Evolutionary conservation across 2,888 invertebrate genomes (phyloP), one percentile per base, ranked within the genome.

Genomic region (Orthonevra nobilis): DNA sequence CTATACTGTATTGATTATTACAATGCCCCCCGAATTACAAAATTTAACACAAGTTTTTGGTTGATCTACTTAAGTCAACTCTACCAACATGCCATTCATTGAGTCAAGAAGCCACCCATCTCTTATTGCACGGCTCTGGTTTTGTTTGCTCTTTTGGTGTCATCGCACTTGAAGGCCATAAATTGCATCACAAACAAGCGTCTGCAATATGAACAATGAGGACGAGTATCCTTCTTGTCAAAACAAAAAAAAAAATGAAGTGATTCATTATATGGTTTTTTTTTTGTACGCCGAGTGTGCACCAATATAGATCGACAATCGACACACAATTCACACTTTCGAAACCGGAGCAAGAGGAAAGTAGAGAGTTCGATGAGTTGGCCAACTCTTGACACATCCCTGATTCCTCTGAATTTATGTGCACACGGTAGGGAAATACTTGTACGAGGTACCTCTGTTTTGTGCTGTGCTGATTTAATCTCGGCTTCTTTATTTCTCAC

Each of bases 401-500:
- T 77, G 77, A 64, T 77, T 70, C 46, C 20, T 6, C 36, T n/a
- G 20, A 77, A 77, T 77, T 77, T 77, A 77, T 77, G 64, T 44
- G 50, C 56, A 23, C 44, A 32, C 56, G 23, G 9, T 28, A 7
- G 26, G 30, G 12, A 50, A 56, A 48, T 64, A 14, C 44, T 34
- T 52, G 34, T 36, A 50, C 28, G n/a, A n/a, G n/a, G n/a, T 40
- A 19, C 23, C 50, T 38, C 61, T 38, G 56, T 34, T 50, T 14
- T 30, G 42, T 42, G n/a, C 54, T 60, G 44, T 40, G 54, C 48
- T 52, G 70, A 77, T 77, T 77, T 64, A 66, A 77, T 72, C 72
- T 20, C 20, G 63, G 72, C 72, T 72, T 72, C 72, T 72, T 77
- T 77, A 77, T 77, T 77, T 77, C 72, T 77, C 77, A 72, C 77